Evolutionary conservation across 2,113 vertebrate genomes (phyloP), one percentile per base, ranked within the genome.

Genomic region (Oostethus manadensis): DNA sequence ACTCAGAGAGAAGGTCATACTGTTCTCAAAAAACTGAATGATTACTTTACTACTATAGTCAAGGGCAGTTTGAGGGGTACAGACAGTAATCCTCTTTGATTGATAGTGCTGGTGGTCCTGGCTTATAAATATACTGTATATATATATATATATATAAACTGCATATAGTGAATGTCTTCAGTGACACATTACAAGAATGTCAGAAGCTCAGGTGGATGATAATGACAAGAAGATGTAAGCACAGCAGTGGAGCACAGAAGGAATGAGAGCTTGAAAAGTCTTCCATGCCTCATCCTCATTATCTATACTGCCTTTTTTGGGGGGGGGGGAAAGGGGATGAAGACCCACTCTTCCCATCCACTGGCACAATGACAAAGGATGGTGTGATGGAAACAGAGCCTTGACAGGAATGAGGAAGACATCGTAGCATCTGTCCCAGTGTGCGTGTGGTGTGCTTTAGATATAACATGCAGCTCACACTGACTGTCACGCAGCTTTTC

Each of bases 61-160:
- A 66, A 55, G 54, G 80, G 70, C 56, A 66, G 42, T 56, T 64
- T 63, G 61, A 68, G 48, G 68, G 66, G 14, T 56, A 40, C 51
- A 45, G 50, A 51, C 21, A 3, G 64, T 86, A 85, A 88, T 84
- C 86, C 75, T 54, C 29, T 62, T 60, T 83, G 83, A 86, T 81
- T 62, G 75, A 66, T 55, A 66, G 67, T 43, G 8, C 26, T 17
- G 49, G 15, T 23, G 2, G 50, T n/a, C 22, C 23, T n/a, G n/a
- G n/a, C n/a, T 40, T 10, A 69, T 59, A 45, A 49, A 18, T 35
- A 58, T 83, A 82, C 29, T 81, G 61, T 76, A 80, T 51, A 40
- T 74, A n/a, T n/a, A n/a, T n/a, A n/a, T n/a, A n/a, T n/a, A n/a
- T n/a, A n/a, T n/a, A 65, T 61, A 76, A 46, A 51, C 71, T 43